These are phyloP conservation scores for Polypedilum pembai DNA, from an alignment of 1,140 invertebrate genomes.

Conservation along the genomic window DNA sequence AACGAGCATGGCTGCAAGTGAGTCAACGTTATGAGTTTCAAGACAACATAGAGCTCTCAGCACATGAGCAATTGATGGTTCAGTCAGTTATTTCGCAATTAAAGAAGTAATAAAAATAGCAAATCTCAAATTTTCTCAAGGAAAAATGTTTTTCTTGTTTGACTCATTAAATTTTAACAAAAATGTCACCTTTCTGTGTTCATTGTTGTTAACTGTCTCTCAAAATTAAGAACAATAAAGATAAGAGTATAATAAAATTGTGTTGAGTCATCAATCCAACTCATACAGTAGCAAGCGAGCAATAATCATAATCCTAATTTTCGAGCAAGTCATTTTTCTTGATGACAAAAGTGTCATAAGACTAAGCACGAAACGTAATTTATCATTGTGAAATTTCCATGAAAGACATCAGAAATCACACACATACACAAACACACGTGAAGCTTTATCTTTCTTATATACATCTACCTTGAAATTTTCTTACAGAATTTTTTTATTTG, in stretches of 20 bases:
- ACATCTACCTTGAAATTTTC: too few relatives aligned
- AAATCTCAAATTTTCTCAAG: too few relatives aligned
- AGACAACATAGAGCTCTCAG: slow-evolving; percentile 40
- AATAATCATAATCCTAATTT: not conserved
- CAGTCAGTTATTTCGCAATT: slow-evolving; percentile 37
- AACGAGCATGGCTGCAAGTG: slow-evolving; percentile 48
- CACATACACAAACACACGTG: not conserved
- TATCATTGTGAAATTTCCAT: slow-evolving; percentile 1
- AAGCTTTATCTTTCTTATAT: not conserved
- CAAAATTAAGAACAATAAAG: too few relatives aligned
- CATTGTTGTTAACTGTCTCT: not conserved
- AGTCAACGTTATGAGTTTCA: slow-evolving; percentile 48
- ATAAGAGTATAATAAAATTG: too few relatives aligned
- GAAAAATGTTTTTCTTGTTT: not conserved
- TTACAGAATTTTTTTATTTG: too few relatives aligned
- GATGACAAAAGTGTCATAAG: slow-evolving; percentile 17
- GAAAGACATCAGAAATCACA: slow-evolving; percentile 11
- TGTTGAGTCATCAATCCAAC: too few relatives aligned
- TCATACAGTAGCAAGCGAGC: too few relatives aligned
- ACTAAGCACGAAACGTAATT: not conserved
- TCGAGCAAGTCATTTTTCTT: slow-evolving; percentile 12
- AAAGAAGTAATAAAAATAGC: slow-evolving; percentile 1
- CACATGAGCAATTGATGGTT: slow-evolving; percentile 43
- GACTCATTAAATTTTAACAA: too few relatives aligned
- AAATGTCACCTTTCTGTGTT: not conserved